Percentiles rank a stretch among this genome's conserved stretches.
Evolutionary conservation across 2,888 invertebrate species (phyloP).

Genomic region (Parascotia fuliginaria): DNA sequence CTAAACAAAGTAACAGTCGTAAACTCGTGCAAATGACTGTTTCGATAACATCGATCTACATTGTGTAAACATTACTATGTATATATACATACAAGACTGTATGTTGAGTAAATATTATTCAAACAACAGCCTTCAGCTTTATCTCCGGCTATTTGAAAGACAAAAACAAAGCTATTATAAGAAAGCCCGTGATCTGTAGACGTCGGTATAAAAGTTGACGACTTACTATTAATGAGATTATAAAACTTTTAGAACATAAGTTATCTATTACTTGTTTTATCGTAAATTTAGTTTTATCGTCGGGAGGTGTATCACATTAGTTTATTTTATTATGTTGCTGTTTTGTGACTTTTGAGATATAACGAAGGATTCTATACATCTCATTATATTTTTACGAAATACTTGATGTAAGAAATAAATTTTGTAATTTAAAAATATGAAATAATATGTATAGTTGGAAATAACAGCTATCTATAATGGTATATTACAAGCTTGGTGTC

Average conservation of each 20-base stretch:
- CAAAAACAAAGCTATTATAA: conserved; percentile 76
- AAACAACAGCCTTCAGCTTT: conserved; percentile 54
- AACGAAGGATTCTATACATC: neutral
- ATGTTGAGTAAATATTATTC: conserved; percentile 43
- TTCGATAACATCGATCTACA: conserved; percentile 31
- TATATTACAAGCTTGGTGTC: too few relatives aligned
- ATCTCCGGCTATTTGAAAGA: conserved; percentile 58
- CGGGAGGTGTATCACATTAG: conserved; percentile 22
- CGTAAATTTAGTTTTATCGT: conserved; percentile 29
- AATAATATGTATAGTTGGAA: too few relatives aligned
- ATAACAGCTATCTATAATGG: too few relatives aligned
- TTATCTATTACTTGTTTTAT: conserved; percentile 44
- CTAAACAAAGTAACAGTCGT: conserved; percentile 28
- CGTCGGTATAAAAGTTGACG: conserved; percentile 49
- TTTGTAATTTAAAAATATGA: too few relatives aligned
- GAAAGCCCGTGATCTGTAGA: conserved; percentile 53
- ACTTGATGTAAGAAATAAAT: too few relatives aligned
- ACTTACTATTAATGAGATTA: conserved; percentile 71
- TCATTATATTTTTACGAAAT: too few relatives aligned
- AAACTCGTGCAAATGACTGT: conserved; percentile 18
- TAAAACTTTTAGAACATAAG: conserved; percentile 66
- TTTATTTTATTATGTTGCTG: conserved; percentile 4
- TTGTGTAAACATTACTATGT: conserved; percentile 34
- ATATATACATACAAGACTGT: conserved; percentile 30
- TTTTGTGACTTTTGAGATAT: neutral